These are phyloP conservation scores for Ciconia stormi DNA, from an alignment of 2,113 vertebrate species.

Conservation along the genomic window DNA sequence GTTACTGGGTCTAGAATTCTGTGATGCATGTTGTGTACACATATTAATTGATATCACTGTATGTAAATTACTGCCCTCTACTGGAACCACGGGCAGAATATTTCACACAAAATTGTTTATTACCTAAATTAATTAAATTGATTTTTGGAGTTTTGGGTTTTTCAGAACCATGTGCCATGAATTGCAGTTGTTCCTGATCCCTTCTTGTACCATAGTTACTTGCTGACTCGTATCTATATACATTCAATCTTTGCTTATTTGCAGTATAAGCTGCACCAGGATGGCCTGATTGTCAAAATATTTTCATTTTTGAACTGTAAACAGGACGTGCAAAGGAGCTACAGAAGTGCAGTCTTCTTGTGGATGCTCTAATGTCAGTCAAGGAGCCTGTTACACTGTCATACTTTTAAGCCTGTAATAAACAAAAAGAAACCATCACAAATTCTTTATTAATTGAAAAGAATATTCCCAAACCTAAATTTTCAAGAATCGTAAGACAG, in stretches of 20 bases:
- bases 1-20: not conserved
- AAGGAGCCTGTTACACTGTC: not conserved
- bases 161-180: not conserved
- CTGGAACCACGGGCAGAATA: not conserved
- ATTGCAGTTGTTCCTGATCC: not conserved
- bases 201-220: not conserved
- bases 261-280: not conserved
- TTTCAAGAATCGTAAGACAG: not conserved
- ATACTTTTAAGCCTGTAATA: not conserved
- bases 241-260: not conserved
- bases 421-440: not conserved
- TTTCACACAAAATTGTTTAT: not conserved
- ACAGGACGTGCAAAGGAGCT: not conserved
- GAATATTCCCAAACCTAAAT: not conserved
- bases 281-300: not conserved
- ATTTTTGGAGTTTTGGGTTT: not conserved
- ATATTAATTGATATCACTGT: not conserved
- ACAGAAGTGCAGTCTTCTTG: not conserved
- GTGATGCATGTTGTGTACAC: rapidly evolving
- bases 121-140: not conserved
- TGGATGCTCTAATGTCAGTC: not conserved
- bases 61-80: slow-evolving; percentile 62
- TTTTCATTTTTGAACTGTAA: not conserved
- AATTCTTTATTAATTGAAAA: not conserved
- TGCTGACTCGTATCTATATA: not conserved